Conservation (phyloP, 2,113 vertebrate species). For the Motacilla tschutschensis region DNA sequence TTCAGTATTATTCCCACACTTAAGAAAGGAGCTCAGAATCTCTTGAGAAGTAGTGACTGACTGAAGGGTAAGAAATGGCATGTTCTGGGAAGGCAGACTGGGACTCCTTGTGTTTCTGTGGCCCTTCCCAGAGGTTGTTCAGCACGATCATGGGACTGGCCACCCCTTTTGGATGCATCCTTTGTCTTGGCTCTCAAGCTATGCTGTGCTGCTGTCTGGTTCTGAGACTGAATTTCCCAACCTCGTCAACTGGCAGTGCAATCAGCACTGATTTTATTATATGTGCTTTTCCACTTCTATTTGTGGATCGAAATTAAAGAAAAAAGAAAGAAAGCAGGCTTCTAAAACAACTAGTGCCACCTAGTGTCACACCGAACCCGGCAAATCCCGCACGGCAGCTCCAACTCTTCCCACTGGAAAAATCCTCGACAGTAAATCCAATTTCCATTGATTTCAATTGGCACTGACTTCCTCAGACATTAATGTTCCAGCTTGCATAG, state of each 20-base stretch:
- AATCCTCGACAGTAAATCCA: not conserved
- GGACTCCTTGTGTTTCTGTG: not conserved
- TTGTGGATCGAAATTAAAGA: not conserved
- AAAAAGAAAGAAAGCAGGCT: not conserved
- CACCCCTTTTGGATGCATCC: not conserved
- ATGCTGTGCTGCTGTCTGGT: not conserved
- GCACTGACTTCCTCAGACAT: not conserved
- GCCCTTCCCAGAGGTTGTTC: not conserved
- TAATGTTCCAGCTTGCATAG: not conserved
- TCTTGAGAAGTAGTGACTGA: not conserved
- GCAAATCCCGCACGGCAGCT: not conserved
- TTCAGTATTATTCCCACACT: not conserved
- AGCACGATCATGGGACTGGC: not conserved
- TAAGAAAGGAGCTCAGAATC: not conserved
- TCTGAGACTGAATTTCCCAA: not conserved
- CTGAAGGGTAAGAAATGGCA: not conserved
- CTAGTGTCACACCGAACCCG: not conserved
- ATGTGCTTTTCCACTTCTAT: not conserved
- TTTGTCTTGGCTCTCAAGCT: not conserved
- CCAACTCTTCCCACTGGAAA: not conserved
- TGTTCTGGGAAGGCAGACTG: not conserved
- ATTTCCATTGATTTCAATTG: not conserved
- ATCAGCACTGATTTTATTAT: not conserved
- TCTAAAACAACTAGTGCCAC: conserved; percentile 43
- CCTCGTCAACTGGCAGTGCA: not conserved